phyloP scores from a whole-genome alignment of 2,888 invertebrate species.

The Amiota minor region DNA sequence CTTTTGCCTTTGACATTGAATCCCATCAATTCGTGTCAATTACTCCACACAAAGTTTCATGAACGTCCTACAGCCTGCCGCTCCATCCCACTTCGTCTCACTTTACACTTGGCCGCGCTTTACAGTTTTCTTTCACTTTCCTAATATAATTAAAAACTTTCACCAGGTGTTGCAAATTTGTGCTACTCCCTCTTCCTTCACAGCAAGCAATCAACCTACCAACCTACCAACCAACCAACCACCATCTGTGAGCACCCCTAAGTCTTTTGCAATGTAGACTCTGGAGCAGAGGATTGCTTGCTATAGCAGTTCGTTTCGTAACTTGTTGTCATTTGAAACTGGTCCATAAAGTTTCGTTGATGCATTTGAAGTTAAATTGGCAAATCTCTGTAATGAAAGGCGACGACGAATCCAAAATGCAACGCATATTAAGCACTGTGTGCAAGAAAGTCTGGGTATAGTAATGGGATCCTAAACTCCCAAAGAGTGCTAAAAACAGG shows the following conservation, averaged over 20 bases:
- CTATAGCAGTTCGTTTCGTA: not conserved
- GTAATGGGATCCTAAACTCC: not conserved
- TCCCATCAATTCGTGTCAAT: slow-evolving; percentile 71
- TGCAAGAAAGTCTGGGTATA: not conserved
- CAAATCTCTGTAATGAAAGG: slow-evolving; percentile 39
- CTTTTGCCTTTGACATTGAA: slow-evolving; percentile 66
- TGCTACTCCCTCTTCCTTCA: not conserved
- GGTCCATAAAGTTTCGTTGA: slow-evolving; percentile 54
- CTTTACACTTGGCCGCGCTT: slow-evolving; percentile 26
- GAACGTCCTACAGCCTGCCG: slow-evolving; percentile 38
- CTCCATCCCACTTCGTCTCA: slow-evolving; percentile 34
- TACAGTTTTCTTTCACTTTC: slow-evolving; percentile 56
- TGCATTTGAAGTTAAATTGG: slow-evolving; percentile 49
- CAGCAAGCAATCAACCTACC: slow-evolving; percentile 19
- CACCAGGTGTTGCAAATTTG: slow-evolving; percentile 66
- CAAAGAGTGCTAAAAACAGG: not conserved
- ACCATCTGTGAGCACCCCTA: not conserved
- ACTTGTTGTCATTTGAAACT: not conserved
- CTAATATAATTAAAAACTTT: slow-evolving; percentile 72
- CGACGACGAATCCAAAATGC: slow-evolving; percentile 9
- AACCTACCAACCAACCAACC: slow-evolving; percentile 43
- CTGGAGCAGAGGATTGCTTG: not conserved
- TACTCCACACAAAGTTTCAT: slow-evolving; percentile 62
- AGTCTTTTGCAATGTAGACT: too few relatives aligned
- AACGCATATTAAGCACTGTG: slow-evolving; percentile 4